Base-by-base conservation (phyloP, 2,113 vertebrate species). In the Dipodomys stephensi region DNA sequence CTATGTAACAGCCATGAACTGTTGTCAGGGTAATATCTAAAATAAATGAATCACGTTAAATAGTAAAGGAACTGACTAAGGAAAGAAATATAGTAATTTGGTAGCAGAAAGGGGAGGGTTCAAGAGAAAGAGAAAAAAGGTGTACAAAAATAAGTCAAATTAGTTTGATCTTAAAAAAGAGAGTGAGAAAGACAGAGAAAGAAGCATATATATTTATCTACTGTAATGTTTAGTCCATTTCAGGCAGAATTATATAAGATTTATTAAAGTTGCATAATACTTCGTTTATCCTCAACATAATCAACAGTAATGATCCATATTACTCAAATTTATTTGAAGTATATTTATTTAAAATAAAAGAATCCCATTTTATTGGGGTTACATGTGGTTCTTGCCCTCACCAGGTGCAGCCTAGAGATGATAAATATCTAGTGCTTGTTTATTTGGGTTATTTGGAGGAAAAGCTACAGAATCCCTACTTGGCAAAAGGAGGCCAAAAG, bases 41-140 rank as follows among this genome's bases (percentile, higher is more conserved):
- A 87, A 64, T 95, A 30, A 72, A 44, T 86, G 22, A 73, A 79
- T 91, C 4, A 28, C 2, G 85, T 91, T 76, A 88, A 12, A 83
- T 79, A 79, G 39, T 4, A 74, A 94, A 88, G 9, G 9, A 81
- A 25, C 8, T 57, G 2, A 39, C 44, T 68, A 44, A 73, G 27
- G 35, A 83, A n/a, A 91, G 73, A 69, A 57, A n/a, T 16, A 11
- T 19, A 83, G 49, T 89, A 53, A 60, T 57, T 12, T 57, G 35
- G 7, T 64, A 22, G 13, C 62, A 5, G 69, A 79, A 80, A 15
- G 28, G 67, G 4, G 15, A 28, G 67, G 6, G 3, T 2, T 13
- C 77, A 76, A 86, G 23, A 62, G 20, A 28, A 77, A 77, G 49
- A 53, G 87, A 94, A 57, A 25, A 35, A 65, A 13, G 23, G 13